phyloP scores from a whole-genome alignment of 2,797 vertebrate species.

The Ambastaia sidthimunki region DNA sequence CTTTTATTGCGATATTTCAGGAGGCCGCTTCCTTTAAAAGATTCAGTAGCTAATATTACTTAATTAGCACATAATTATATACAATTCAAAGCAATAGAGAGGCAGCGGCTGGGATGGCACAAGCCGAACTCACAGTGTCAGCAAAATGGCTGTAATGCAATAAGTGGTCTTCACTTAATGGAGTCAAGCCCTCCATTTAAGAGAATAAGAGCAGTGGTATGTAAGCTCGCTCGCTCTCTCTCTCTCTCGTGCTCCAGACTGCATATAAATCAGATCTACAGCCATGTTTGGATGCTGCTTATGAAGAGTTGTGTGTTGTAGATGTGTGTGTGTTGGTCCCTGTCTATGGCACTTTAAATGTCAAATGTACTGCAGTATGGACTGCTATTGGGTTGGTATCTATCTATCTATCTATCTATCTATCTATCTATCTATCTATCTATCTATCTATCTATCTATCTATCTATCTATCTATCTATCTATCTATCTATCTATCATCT shows the following conservation, averaged over 20 bases:
- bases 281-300: slow-evolving; percentile 30
- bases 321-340: not conserved
- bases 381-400: not conserved
- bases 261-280: slow-evolving; percentile 73
- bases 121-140: slow-evolving; percentile 68
- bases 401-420: too few species aligned
- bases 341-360: slow-evolving; percentile 21
- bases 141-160: slow-evolving; percentile 76
- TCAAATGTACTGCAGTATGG: not conserved
- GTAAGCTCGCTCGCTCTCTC: slow-evolving; percentile 71
- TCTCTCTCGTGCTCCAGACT: slow-evolving; percentile 68
- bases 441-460: too few species aligned
- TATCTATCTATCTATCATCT: too few species aligned
- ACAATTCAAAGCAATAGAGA: slow-evolving; percentile 73
- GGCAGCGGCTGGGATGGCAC: slow-evolving; percentile 57
- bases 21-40: slow-evolving; percentile 21
- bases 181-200: slow-evolving; percentile 79
- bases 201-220: slow-evolving; percentile 72
- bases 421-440: too few species aligned
- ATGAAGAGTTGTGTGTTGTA: slow-evolving; percentile 20
- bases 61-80: slow-evolving; percentile 75
- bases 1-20: not conserved
- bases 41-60: slow-evolving; percentile 58
- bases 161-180: slow-evolving; percentile 78
- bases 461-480: too few species aligned